Evolutionary conservation across 2,797 vertebrate species (phyloP), one percentile per base, ranked within the genome.

Genomic region (Periparus ater): DNA sequence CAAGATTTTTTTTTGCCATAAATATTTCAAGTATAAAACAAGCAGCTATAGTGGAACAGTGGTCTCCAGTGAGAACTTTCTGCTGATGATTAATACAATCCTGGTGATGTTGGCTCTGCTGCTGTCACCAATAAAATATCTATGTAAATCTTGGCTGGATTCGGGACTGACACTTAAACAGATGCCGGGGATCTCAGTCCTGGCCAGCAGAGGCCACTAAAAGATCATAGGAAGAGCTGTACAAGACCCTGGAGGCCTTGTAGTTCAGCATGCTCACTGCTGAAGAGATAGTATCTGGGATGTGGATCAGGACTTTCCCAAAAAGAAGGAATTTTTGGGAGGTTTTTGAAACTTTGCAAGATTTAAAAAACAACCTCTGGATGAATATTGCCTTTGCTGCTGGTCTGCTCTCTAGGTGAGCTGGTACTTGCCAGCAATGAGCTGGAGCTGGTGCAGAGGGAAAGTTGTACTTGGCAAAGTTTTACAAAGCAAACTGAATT

Each of bases 191-290:
- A 82, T 95, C 58, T 95, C 90, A 50, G 77, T 73, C 53, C 26
- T 89, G 90, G 63, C 95, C 94, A 95, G 90, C 60, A 93, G 93
- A 85, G 91, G 95, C 76, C 94, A 84, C 70, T 94, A 84, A 18
- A 48, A 61, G 74, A 86, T 91, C 65, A 11, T 17, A 84, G 54
- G 42, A 96, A 84, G 34, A 79, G 32, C 47, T 40, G 48, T 81
- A 29, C 14, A 32, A 29, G 13, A 30, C 11, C 23, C 13, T 13
- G 44, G 13, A 63, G 27, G 13, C 17, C 19, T 54, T 30, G 2
- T 18, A 32, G 11, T 44, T 79, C 48, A 36, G 38, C 57, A 3
- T 42, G 9, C 12, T 83, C 3, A 2, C 53, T 75, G 62, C 32
- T 26, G 13, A 57, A 74, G 36, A 61, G 19, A 48, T 1, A 40